Conservation (phyloP, 2,797 vertebrate genomes). For the Platyrinchus mystaceus region DNA sequence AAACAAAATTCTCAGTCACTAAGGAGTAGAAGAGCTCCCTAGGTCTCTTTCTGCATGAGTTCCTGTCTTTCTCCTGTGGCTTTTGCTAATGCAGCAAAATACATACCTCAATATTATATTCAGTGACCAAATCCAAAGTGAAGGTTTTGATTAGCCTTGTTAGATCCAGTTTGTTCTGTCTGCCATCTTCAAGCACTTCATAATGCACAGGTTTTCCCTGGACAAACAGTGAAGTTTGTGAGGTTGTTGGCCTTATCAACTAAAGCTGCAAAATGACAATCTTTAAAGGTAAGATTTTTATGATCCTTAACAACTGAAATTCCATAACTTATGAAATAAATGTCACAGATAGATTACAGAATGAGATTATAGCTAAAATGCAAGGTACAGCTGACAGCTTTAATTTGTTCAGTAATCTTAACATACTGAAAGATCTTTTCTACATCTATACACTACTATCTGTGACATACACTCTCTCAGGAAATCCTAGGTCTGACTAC, state of each 20-base stretch:
- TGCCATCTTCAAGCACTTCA: constrained; percentile 77
- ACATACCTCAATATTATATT: constrained; percentile 85
- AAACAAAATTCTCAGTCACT: background rate
- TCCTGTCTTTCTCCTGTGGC: background rate
- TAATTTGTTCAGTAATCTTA: background rate
- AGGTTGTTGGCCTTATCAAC: background rate
- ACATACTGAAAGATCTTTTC: background rate
- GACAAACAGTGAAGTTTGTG: constrained; percentile 4
- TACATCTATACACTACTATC: background rate
- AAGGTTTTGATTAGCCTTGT: constrained; percentile 81
- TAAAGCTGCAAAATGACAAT: background rate
- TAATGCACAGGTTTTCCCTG: constrained; percentile 77
- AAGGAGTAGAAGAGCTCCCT: background rate
- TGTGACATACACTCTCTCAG: background rate
- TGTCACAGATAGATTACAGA: background rate
- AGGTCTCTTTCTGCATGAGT: background rate
- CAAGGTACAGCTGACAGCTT: background rate
- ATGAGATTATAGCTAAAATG: background rate
- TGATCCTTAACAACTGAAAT: background rate
- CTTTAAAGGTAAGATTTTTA: background rate
- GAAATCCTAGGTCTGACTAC: background rate
- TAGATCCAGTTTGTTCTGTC: constrained; percentile 64
- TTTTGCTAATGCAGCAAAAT: background rate
- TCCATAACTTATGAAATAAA: background rate
- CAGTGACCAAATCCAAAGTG: constrained; percentile 87